A percentile compares a stretch with the other conserved stretches of the same genome.
Conservation (phyloP, 1,140 invertebrate genomes). For the Scylla paramamosain region DNA sequence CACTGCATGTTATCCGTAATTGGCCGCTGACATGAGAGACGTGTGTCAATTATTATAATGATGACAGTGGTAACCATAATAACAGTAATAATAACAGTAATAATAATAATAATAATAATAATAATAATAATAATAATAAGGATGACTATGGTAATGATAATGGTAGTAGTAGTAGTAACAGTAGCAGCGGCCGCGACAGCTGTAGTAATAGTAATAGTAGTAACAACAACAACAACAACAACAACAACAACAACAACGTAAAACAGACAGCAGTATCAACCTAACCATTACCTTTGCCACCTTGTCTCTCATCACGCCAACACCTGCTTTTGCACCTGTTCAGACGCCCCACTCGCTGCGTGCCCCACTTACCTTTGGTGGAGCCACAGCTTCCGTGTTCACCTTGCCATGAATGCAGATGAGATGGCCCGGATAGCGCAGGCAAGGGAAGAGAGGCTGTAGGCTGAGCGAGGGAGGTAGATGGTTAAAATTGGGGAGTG, state of each 20-base stretch:
- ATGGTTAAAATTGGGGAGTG: neutral
- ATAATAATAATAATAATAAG: constrained; percentile 56
- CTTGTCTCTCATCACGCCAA: neutral
- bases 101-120: constrained; percentile 58
- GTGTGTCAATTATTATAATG: constrained; percentile 12
- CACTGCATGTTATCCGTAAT: neutral
- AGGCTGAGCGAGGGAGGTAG: neutral
- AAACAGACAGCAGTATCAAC: neutral
- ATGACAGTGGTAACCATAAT: constrained; percentile 42
- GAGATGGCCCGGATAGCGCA: neutral
- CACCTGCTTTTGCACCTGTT: neutral
- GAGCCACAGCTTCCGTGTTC: neutral
- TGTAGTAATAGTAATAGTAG: too few relatives aligned
- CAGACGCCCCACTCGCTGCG: neutral
- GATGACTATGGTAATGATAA: constrained; percentile 50
- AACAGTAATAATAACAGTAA: constrained; percentile 49
- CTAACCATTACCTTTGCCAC: neutral
- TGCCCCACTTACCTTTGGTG: neutral
- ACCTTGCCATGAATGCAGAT: neutral
- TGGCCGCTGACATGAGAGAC: neutral
- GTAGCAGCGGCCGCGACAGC: neutral
- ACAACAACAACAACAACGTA: too few relatives aligned
- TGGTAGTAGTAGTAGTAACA: constrained; percentile 37
- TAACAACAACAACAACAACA: too few relatives aligned
- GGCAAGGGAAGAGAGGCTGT: neutral